phyloP scores from a whole-genome alignment of 2,888 invertebrate species.

The Polia nebulosa region DNA sequence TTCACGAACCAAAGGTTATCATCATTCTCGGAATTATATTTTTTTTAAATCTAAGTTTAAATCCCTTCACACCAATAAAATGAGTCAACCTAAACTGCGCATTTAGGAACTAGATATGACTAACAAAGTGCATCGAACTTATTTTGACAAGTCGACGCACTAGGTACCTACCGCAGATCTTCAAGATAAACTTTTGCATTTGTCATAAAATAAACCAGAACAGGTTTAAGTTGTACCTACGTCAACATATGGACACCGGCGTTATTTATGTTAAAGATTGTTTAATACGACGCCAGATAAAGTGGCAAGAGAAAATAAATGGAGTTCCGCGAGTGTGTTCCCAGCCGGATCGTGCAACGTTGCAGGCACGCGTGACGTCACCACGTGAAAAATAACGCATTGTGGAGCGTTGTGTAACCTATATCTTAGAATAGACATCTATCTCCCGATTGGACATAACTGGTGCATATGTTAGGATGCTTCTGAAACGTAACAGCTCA shows the following conservation, averaged over 20 bases:
- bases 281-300: constrained; percentile 49
- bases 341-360: constrained; percentile 45
- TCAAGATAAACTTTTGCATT: constrained; percentile 71
- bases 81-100: constrained; percentile 37
- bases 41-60: no score
- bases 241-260: constrained; percentile 45
- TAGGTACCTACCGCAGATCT: constrained; percentile 66
- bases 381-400: constrained; percentile 60
- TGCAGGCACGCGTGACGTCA: constrained; percentile 61
- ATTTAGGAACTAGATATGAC: constrained; percentile 64
- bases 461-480: constrained; percentile 20
- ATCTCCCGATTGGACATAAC: constrained; percentile 49
- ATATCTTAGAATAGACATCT: constrained; percentile 62
- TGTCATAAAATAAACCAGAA: constrained; percentile 72
- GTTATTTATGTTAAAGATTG: constrained; percentile 57
- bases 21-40: constrained; percentile 21
- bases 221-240: constrained; percentile 67
- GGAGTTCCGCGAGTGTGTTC: constrained; percentile 37
- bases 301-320: constrained; percentile 51
- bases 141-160: constrained; percentile 64
- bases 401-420: constrained; percentile 59
- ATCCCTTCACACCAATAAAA: constrained; percentile 29
- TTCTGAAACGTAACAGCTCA: constrained; percentile 5
- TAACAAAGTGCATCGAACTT: constrained; percentile 76
- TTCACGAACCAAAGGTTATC: constrained; percentile 23